Evolutionary conservation across 1,140 invertebrate genomes (phyloP).

Genomic region (Drosophila simulans): DNA sequence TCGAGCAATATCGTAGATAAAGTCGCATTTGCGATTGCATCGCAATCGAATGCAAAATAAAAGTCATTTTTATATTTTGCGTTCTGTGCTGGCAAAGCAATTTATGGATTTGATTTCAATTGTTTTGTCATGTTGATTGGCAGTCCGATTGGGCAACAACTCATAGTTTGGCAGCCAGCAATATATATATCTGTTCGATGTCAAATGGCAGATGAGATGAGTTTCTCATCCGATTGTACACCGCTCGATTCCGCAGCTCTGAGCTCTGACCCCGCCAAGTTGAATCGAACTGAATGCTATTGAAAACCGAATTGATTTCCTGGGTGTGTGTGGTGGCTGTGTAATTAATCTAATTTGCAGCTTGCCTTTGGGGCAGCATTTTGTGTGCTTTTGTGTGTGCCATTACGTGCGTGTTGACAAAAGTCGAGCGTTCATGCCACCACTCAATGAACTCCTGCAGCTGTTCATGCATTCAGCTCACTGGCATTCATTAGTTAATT

Average conservation of each 20-base stretch:
- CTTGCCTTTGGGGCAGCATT: slow-evolving; percentile 10
- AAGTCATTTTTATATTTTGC: slow-evolving; percentile 1
- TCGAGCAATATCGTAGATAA: slow-evolving; percentile 60
- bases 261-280: slow-evolving; percentile 16
- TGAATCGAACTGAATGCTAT: slow-evolving; percentile 23
- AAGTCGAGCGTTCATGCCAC: background rate
- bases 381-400: slow-evolving; percentile 14
- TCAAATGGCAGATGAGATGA: slow-evolving; percentile 1
- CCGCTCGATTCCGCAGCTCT: slow-evolving; percentile 16
- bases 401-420: slow-evolving; percentile 40
- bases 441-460: slow-evolving; percentile 15
- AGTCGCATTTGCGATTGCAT: slow-evolving; percentile 56
- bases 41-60: slow-evolving; percentile 40
- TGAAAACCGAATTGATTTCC: slow-evolving; percentile 45
- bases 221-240: slow-evolving; percentile 15
- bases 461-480: slow-evolving; percentile 27
- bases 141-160: slow-evolving; percentile 67
- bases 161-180: slow-evolving; percentile 35
- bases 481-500: slow-evolving; percentile 57
- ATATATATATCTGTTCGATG: slow-evolving; percentile 3
- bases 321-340: slow-evolving; percentile 17
- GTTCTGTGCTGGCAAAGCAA: slow-evolving; percentile 38
- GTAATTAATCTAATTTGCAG: slow-evolving; percentile 63
- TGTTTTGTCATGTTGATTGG: slow-evolving; percentile 77
- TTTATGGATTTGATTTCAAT: slow-evolving; percentile 74